These are phyloP conservation scores for Papilio machaon DNA, from an alignment of 1,140 invertebrate genomes.

Conservation along the genomic window DNA sequence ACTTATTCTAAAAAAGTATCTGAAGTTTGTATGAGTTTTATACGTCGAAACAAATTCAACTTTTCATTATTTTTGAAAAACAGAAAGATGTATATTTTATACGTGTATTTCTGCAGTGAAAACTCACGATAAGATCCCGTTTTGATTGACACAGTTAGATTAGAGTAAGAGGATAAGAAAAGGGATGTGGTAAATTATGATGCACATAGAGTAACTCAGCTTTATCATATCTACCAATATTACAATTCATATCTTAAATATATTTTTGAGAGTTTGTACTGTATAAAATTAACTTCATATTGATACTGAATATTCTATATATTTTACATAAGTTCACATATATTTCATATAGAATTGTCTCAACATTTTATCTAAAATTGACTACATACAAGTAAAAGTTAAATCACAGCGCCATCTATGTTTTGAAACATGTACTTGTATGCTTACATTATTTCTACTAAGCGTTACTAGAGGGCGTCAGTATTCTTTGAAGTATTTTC, in stretches of 20 bases:
- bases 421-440: background rate
- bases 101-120: no score
- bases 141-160: no score
- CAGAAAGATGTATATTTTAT: no score
- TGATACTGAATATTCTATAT: background rate
- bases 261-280: conserved; percentile 4
- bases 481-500: background rate
- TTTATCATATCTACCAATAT: background rate
- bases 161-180: no score
- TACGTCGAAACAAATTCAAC: no score
- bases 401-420: conserved; percentile 17
- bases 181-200: no score
- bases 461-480: background rate
- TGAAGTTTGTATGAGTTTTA: no score
- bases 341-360: background rate
- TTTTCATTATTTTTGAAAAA: no score
- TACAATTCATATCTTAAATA: conserved; percentile 9
- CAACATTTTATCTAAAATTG: background rate
- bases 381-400: background rate
- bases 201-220: no score
- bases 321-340: background rate
- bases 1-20: no score
- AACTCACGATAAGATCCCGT: no score
- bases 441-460: background rate
- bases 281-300: background rate